Evolutionary conservation across 2,797 vertebrate species (phyloP), one percentile per base, ranked within the genome.

Genomic region (Scarus forsteni): DNA sequence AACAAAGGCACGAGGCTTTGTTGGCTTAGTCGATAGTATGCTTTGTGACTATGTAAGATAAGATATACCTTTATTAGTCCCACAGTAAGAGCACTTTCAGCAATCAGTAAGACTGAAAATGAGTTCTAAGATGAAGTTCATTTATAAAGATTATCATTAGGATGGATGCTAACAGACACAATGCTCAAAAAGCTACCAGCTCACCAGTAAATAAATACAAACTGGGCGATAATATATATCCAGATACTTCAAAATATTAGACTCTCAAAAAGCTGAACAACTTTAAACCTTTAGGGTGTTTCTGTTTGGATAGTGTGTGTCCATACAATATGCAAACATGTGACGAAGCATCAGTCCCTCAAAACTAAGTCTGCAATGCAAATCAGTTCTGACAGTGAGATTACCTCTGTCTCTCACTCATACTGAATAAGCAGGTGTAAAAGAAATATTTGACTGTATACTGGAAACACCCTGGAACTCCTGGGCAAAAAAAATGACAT

Each of bases 281-380:
- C n/a, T 52, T 40, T 71, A 10, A 57, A 19, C 12, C 40, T 19
- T 43, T 38, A 42, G 18, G 5, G 59, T 34, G 27, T 63, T 2
- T 27, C 16, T 60, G 64, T 69, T 60, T 60, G 50, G 52, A 39
- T 19, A 59, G 58, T n/a, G 35, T 1, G 11, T 40, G 44, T 18
- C 0, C 60, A 12, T 66, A 48, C 44, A 65, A 34, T 40, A 61
- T 80, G 76, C 83, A 83, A 78, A 85, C 57, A 69, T 45, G 52
- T 60, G 68, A 78, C 58, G 58, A 62, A 66, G 60, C 15, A 18
- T n/a, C 19, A 5, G 51, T 45, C 63, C 45, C 51, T 70, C 27
- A 64, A 48, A 34, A 49, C 60, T 70, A 40, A 67, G 40, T 12
- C 53, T 61, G 45, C 44, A 49, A 88, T 87, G 88, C 86, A 91